Evolutionary conservation across 2,888 invertebrate genomes (phyloP).

Genomic region (Thera britannica): DNA sequence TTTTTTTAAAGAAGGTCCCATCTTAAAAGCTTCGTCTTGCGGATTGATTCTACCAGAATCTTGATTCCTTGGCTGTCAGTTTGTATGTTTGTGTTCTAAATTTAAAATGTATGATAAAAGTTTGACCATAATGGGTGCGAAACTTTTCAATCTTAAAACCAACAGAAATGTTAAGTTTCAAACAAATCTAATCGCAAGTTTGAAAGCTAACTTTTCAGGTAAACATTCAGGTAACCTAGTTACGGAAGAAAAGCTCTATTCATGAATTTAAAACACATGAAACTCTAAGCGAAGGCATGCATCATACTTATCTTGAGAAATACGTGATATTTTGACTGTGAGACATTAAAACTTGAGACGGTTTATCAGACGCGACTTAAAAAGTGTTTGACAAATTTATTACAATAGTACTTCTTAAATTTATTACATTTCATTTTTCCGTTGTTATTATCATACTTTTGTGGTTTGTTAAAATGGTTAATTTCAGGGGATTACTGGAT

Average conservation of each 20-base stretch:
- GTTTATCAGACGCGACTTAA: slow-evolving; percentile 20
- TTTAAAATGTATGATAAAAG: background rate
- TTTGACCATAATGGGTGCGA: background rate
- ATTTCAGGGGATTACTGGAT: no score
- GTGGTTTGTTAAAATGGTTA: no score
- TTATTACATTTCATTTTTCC: no score
- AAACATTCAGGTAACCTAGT: slow-evolving; percentile 32
- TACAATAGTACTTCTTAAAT: no score
- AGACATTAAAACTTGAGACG: slow-evolving; percentile 49
- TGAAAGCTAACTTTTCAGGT: slow-evolving; percentile 18
- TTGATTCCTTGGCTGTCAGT: no score
- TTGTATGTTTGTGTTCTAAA: no score
- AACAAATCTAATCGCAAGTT: slow-evolving; percentile 28
- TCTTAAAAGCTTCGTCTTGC: no score
- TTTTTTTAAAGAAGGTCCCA: no score
- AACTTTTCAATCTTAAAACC: slow-evolving; percentile 10
- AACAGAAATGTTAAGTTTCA: slow-evolving; percentile 23
- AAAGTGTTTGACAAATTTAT: no score
- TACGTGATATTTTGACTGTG: slow-evolving; percentile 65
- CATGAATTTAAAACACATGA: slow-evolving; percentile 51
- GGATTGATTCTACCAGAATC: no score
- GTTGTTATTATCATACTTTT: no score
- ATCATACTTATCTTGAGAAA: slow-evolving; percentile 56
- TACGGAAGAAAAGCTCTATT: slow-evolving; percentile 27
- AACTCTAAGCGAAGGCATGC: slow-evolving; percentile 46